A percentile compares a stretch with the other conserved stretches of the same genome.
Conservation (phyloP, 1,140 invertebrate species). For the Drosophila simulans region DNA sequence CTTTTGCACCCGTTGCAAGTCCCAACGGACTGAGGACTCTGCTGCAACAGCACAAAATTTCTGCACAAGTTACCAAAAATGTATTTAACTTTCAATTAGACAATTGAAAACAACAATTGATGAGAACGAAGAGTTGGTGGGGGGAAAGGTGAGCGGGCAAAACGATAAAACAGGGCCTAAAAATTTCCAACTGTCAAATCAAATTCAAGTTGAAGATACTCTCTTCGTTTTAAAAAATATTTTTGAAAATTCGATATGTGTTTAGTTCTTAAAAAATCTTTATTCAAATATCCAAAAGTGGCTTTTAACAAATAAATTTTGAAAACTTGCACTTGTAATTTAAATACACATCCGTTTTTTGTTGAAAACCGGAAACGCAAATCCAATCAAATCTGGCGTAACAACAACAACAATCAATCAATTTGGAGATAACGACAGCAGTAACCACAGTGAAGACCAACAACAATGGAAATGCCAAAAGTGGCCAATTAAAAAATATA, state of each 20-base stretch:
- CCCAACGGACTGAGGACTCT: slow-evolving; percentile 40
- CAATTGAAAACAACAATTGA: slow-evolving; percentile 62
- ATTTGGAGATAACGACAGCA: slow-evolving; percentile 8
- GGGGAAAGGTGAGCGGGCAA: no score
- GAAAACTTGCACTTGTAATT: no score
- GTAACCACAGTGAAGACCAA: background rate
- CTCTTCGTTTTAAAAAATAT: background rate
- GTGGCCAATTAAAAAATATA: slow-evolving; percentile 80
- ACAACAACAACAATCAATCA: slow-evolving; percentile 22
- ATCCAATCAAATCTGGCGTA: slow-evolving; percentile 36
- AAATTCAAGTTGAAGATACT: background rate
- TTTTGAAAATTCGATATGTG: background rate
- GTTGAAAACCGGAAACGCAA: slow-evolving; percentile 3
- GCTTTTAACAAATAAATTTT: no score
- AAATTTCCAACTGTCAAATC: background rate
- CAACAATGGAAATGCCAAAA: slow-evolving; percentile 22
- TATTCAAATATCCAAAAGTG: no score
- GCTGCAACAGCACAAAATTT: slow-evolving; percentile 73
- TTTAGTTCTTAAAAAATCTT: no score
- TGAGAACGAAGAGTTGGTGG: background rate
- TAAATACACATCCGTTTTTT: background rate
- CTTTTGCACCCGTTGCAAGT: slow-evolving; percentile 16
- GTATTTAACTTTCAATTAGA: slow-evolving; percentile 81
- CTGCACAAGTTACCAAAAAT: slow-evolving; percentile 70
- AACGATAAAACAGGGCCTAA: background rate